Base-by-base conservation (phyloP, 1,140 invertebrate genomes). In the Plodia interpunctella region DNA sequence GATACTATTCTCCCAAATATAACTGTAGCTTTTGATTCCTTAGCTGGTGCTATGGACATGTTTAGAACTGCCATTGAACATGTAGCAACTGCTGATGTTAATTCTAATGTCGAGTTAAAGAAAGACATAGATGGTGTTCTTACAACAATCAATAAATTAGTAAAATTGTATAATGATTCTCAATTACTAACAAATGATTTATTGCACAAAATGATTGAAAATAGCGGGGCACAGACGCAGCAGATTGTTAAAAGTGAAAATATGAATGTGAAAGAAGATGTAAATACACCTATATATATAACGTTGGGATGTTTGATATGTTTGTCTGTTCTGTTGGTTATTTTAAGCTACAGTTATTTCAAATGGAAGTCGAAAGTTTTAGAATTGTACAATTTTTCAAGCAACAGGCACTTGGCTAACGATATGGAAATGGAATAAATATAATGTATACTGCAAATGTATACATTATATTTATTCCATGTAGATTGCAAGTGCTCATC, bases 151-250 rank as follows among this genome's bases (percentile, higher is more conserved):
- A 51, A 51, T 20, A 51, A 51, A 51, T 20, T 51, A 20, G 20
- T 51, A 20, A 51, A 51, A 20, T 6, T 51, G 13, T 51, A 51
- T 20, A 51, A 51, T 20, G 49, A 51, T 20, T 51, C 49, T 19
- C 49, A 51, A 20, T 20, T 20, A 6, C 2, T 19, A 20, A 51
- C 49, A 4, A 51, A 51, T 51, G 20, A 19, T 51, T 51, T 20
- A 11, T 51, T 51, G 20, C 18, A 51, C 5, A 18, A 51, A 51
- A 20, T 51, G 20, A 18, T 51, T 10, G 49, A 51, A 51, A 51
- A 51, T 11, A 8, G 10, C 17, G 20, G 17, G 18, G 3, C 18
- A 20, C 49, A 51, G 15, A 51, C 20, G 2, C 49, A 49, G 18
- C 18, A 49, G 1, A 20, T 20, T 18, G 18, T 51, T 0, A 51